phyloP scores from a whole-genome alignment of 2,113 vertebrate genomes.

The Stictonetta naevosa region DNA sequence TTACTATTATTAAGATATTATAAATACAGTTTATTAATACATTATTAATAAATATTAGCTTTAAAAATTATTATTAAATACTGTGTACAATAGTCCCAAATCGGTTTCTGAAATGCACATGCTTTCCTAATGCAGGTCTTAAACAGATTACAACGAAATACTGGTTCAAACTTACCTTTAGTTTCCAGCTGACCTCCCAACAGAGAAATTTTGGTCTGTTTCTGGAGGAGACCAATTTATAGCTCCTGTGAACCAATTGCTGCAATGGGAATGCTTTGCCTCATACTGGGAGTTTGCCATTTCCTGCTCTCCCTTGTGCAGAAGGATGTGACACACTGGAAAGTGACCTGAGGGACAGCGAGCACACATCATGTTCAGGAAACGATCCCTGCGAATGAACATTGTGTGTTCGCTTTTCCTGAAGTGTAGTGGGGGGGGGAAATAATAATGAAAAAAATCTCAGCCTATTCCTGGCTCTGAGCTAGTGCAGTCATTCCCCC shows the following conservation, averaged over 20 bases:
- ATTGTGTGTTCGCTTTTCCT: slow-evolving; percentile 78
- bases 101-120: neutral
- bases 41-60: neutral
- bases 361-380: slow-evolving; percentile 76
- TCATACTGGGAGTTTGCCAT: slow-evolving; percentile 76
- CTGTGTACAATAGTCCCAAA: neutral
- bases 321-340: slow-evolving; percentile 82
- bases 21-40: neutral
- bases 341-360: slow-evolving; percentile 69
- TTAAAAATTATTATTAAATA: neutral
- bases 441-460: neutral
- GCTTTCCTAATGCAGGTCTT: neutral
- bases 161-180: slow-evolving; percentile 71
- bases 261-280: slow-evolving; percentile 72
- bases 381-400: slow-evolving; percentile 67
- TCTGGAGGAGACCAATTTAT: slow-evolving; percentile 79
- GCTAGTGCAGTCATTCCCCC: slow-evolving; percentile 69
- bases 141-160: neutral
- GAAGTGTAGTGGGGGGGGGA: slow-evolving; percentile 44
- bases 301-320: slow-evolving; percentile 78
- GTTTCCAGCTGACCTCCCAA: slow-evolving; percentile 36
- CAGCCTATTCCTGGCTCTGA: slow-evolving; percentile 72
- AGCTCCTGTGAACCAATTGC: slow-evolving; percentile 71
- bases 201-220: slow-evolving; percentile 67
- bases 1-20: neutral